phyloP scores from a whole-genome alignment of 2,797 vertebrate genomes.

The Natrix natrix region DNA sequence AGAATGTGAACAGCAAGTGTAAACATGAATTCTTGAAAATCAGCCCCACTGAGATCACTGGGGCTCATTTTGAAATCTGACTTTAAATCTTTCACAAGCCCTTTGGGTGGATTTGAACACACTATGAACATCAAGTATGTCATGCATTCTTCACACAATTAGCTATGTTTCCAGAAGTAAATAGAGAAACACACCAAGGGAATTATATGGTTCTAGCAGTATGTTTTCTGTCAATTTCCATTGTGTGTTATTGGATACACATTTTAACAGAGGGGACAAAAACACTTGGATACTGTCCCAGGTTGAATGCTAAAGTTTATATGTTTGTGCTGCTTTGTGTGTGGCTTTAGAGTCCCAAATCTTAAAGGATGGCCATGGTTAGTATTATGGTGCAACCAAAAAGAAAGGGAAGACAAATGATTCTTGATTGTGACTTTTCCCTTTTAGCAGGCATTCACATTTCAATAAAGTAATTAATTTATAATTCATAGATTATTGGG shows the following conservation, averaged over 20 bases:
- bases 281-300: conserved; percentile 26
- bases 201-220: neutral
- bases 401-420: neutral
- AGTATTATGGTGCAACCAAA: neutral
- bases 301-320: neutral
- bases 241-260: neutral
- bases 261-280: conserved; percentile 9
- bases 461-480: neutral
- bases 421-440: neutral
- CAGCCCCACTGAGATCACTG: neutral
- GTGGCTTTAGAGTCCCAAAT: neutral
- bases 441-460: neutral
- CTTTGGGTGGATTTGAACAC: neutral
- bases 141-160: neutral
- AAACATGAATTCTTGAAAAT: neutral
- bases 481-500: neutral
- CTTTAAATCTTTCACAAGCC: neutral
- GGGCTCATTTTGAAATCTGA: neutral
- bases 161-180: conserved; percentile 4
- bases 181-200: neutral
- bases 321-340: neutral
- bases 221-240: neutral
- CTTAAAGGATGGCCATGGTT: neutral
- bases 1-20: neutral
- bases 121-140: neutral